These are phyloP conservation scores for Ctenopoma multispine DNA, from an alignment of 2,797 vertebrate species.

Conservation along the genomic window DNA sequence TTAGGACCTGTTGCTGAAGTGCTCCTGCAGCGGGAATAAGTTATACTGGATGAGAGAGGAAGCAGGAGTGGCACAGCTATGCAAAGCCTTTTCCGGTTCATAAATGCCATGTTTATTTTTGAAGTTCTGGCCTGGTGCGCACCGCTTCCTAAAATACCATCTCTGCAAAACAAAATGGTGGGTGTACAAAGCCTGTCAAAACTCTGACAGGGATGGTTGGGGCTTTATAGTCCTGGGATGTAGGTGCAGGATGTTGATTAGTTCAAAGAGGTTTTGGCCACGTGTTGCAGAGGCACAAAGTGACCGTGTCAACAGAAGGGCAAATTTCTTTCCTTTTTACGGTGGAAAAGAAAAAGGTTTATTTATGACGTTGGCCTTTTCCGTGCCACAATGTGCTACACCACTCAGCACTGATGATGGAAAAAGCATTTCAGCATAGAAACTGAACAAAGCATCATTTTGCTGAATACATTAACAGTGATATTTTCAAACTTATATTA, in stretches of 20 bases:
- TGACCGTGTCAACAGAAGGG: slow-evolving; percentile 59
- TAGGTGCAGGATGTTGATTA: slow-evolving; percentile 58
- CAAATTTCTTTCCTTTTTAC: slow-evolving; percentile 40
- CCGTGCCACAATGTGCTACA: slow-evolving; percentile 55
- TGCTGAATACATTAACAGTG: slow-evolving; percentile 39
- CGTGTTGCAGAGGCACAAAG: slow-evolving; percentile 45
- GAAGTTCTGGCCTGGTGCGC: slow-evolving; percentile 70
- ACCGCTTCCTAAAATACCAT: slow-evolving; percentile 74
- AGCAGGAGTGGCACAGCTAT: slow-evolving; percentile 68
- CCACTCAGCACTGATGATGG: slow-evolving; percentile 48
- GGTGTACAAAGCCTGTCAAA: slow-evolving; percentile 64
- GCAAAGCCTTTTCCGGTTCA: slow-evolving; percentile 70
- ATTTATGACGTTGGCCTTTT: slow-evolving; percentile 65
- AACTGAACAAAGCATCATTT: slow-evolving; percentile 36
- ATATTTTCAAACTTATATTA: slow-evolving; percentile 28
- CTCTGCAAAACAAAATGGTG: slow-evolving; percentile 69
- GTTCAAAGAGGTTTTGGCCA: slow-evolving; percentile 61
- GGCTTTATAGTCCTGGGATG: slow-evolving; percentile 57
- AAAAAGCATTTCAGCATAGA: slow-evolving; percentile 32
- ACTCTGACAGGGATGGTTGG: slow-evolving; percentile 63
- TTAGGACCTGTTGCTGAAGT: slow-evolving; percentile 58
- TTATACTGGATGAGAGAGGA: slow-evolving; percentile 63
- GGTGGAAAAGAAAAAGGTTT: slow-evolving; percentile 39
- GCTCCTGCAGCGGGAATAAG: slow-evolving; percentile 41
- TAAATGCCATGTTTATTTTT: slow-evolving; percentile 82